These are phyloP conservation scores for Kryptolebias ocellatus DNA, from an alignment of 2,797 vertebrate species.

Conservation along the genomic window DNA sequence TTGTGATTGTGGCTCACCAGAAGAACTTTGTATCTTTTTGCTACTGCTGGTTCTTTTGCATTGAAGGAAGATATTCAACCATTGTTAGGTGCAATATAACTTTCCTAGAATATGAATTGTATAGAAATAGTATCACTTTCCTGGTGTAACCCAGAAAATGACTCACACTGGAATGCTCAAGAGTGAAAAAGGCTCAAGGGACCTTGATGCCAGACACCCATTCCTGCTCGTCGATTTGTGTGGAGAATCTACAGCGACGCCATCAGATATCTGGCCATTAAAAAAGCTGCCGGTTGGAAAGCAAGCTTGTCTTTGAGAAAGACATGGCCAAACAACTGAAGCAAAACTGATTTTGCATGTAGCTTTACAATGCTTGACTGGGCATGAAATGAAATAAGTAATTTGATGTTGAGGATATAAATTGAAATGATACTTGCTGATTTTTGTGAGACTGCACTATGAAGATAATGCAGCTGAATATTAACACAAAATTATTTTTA, in stretches of 20 bases:
- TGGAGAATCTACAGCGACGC: constrained; percentile 86
- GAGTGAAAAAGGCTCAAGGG: constrained; percentile 46
- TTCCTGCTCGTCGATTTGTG: constrained; percentile 63
- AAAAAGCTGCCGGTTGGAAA: constrained; percentile 97
- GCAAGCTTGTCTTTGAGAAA: constrained; percentile 89
- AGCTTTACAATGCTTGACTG: constrained; percentile 94
- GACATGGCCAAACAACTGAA: constrained; percentile 92
- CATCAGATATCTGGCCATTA: constrained; percentile 94
- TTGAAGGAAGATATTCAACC: not conserved
- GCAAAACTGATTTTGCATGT: constrained; percentile 93
- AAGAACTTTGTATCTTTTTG: not conserved
- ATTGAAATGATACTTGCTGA: constrained; percentile 97
- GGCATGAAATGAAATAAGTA: constrained; percentile 99
- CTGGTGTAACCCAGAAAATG: too few species aligned
- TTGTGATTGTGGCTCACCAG: not conserved
- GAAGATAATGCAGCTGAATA: constrained; percentile 22
- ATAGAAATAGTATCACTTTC: too few species aligned
- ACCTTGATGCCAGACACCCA: constrained; percentile 41
- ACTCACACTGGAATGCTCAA: too few species aligned
- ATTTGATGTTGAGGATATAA: constrained; percentile 99
- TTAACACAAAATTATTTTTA: constrained; percentile 7
- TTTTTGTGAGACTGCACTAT: constrained; percentile 82
- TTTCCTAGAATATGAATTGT: too few species aligned
- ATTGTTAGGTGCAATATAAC: not conserved
- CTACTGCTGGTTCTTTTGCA: not conserved